Base-by-base conservation (phyloP, 2,797 vertebrate genomes). In the Etheostoma perlongum region DNA sequence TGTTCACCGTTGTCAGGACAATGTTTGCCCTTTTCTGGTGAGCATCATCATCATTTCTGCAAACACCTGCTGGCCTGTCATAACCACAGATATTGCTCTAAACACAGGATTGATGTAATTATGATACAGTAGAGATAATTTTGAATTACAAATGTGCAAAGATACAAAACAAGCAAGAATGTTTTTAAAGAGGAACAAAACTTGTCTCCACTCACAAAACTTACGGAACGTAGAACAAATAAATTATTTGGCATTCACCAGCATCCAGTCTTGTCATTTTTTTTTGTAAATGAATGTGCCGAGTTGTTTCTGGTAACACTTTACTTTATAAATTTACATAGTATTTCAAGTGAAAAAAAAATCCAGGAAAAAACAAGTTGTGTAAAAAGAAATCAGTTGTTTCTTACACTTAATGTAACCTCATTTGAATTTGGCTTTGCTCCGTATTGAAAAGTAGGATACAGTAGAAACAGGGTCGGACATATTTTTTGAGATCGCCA, bases 11-110 rank as follows among this genome's bases (percentile, higher is more conserved):
- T 91, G 85, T 92, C 91, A 92, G 88, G 87, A 92, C 91, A 86
- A 85, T 85, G 85, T 91, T 92, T 93, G 91, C 85, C 92, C 91
- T 93, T 91, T 92, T 81, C 82, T 79, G 74, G 82, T 81, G 85
- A 40, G 36, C 66, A 76, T 92, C 89, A 83, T 92, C 89, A 83
- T 90, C 86, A 78, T 90, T 79, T 70, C 83, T 76, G 76, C 49
- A 70, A 90, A 86, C 93, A 94, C 86, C 93, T 94, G 92, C 89
- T 88, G 82, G 86, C 85, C 90, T 92, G 91, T 92, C 92, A 93
- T 5, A 77, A 57, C 62, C 70, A 44, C 57, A 78, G 71, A 90
- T 73, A 83, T 67, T 4, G 23, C 76, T 80, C 77, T 36, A 27
- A 83, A 80, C 63, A 18, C 67, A 52, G 67, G 81, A 83, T 80